phyloP scores from a whole-genome alignment of 2,888 invertebrate species.

The Drosophila cracens region DNA sequence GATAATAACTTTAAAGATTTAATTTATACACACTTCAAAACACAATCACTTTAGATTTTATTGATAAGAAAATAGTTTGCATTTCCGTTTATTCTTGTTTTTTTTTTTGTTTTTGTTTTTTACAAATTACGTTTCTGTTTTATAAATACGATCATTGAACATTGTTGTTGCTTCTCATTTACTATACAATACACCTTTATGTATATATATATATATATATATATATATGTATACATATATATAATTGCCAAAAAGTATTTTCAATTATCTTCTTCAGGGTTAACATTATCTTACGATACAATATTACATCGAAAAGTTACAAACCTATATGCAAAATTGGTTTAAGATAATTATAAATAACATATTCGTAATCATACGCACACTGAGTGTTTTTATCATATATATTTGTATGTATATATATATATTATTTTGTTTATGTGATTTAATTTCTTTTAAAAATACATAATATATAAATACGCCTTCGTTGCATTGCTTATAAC shows the following conservation, averaged over 20 bases:
- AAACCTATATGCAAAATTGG: slow-evolving; percentile 65
- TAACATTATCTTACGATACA: slow-evolving; percentile 58
- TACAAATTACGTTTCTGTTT: slow-evolving; percentile 41
- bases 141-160: slow-evolving; percentile 57
- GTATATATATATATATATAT: slow-evolving; percentile 8
- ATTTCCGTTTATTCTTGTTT: slow-evolving; percentile 50
- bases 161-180: slow-evolving; percentile 45
- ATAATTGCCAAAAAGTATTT: slow-evolving; percentile 67
- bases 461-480: slow-evolving; percentile 75
- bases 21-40: slow-evolving; percentile 20
- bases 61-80: slow-evolving; percentile 65
- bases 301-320: slow-evolving; percentile 72
- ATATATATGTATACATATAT: slow-evolving; percentile 17
- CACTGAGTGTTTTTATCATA: slow-evolving; percentile 21
- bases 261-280: slow-evolving; percentile 51
- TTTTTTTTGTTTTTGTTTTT: slow-evolving; percentile 27
- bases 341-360: slow-evolving; percentile 51
- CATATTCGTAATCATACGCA: slow-evolving; percentile 29
- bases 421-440: slow-evolving; percentile 22
- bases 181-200: slow-evolving; percentile 26
- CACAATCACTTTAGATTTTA: slow-evolving; percentile 27
- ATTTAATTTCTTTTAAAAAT: slow-evolving; percentile 77
- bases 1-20: neutral
- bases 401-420: neutral
- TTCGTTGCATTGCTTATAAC: slow-evolving; percentile 52